Conservation (phyloP, 1,140 invertebrate genomes). For the Zaprionus camerounensis region DNA sequence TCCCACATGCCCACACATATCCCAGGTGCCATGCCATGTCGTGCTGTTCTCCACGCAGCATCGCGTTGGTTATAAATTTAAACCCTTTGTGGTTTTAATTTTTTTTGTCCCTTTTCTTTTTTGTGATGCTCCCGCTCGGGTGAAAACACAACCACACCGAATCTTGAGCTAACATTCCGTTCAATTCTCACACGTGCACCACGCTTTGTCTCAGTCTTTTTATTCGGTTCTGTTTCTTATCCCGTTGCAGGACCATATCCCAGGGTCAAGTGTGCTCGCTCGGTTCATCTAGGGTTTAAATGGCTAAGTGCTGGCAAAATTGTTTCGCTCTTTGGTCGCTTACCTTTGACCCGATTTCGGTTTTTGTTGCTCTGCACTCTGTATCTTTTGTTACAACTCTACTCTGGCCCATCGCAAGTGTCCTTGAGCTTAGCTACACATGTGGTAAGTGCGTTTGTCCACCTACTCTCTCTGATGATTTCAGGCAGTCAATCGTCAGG, state of each 20-base stretch:
- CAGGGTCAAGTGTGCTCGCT: conserved; percentile 74
- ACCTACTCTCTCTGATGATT: conserved; percentile 40
- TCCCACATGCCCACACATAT: conserved; percentile 39
- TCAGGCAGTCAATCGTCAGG: conserved; percentile 59
- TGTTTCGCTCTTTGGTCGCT: conserved; percentile 71
- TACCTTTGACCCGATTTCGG: conserved; percentile 52
- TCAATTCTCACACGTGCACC: conserved; percentile 63
- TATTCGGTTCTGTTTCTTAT: conserved; percentile 28
- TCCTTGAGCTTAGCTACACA: conserved; percentile 69
- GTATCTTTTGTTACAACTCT: conserved; percentile 23
- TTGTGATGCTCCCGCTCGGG: background rate
- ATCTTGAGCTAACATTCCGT: conserved; percentile 60
- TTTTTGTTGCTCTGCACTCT: conserved; percentile 38
- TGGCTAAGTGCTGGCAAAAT: conserved; percentile 78
- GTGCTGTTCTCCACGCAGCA: conserved; percentile 39
- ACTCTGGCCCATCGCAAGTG: conserved; percentile 1
- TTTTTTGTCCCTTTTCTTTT: conserved; percentile 37
- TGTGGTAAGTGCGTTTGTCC: conserved; percentile 65
- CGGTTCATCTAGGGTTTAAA: conserved; percentile 79
- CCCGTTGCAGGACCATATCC: conserved; percentile 12
- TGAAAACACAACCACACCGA: conserved; percentile 41
- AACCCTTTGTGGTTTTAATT: conserved; percentile 73
- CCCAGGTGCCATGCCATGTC: conserved; percentile 26
- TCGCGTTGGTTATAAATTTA: conserved; percentile 74
- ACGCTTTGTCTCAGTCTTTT: conserved; percentile 37